Percentiles rank a stretch among this genome's conserved stretches.
Evolutionary conservation across 2,113 vertebrate species (phyloP).

Genomic region (Girardinichthys multiradiatus): DNA sequence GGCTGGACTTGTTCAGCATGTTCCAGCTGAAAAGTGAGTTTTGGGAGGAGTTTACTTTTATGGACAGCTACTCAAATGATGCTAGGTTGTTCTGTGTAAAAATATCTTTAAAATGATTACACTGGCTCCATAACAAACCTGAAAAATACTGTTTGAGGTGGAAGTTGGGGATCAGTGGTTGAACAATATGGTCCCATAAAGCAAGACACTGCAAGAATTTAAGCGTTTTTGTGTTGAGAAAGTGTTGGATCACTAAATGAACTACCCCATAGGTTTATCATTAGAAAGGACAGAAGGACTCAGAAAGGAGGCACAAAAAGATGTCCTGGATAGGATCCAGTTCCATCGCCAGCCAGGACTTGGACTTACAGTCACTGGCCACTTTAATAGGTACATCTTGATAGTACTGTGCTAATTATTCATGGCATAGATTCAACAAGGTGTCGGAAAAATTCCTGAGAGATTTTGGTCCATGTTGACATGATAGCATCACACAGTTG

Average conservation of each 20-base stretch:
- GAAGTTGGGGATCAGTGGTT: not conserved
- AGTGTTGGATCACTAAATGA: too few species aligned
- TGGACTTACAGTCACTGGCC: not conserved
- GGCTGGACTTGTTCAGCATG: not conserved
- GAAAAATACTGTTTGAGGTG: not conserved
- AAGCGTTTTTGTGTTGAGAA: not conserved
- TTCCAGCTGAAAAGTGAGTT: not conserved
- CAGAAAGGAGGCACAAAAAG: not conserved
- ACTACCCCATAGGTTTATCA: not conserved
- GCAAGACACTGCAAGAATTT: not conserved
- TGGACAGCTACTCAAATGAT: too few species aligned
- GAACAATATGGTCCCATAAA: not conserved
- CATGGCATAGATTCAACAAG: not conserved
- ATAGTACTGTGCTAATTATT: not conserved
- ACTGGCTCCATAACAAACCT: not conserved
- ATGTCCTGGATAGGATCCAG: too few species aligned
- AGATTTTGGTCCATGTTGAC: not conserved
- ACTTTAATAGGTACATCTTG: not conserved
- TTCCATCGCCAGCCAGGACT: not conserved
- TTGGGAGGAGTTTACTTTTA: not conserved
- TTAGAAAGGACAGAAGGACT: not conserved
- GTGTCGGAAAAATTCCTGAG: not conserved
- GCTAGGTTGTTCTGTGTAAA: too few species aligned
- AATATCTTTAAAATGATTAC: not conserved
- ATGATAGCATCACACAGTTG: not conserved